phyloP scores from a whole-genome alignment of 35 echinoderm and acorn worm genomes.

The Strongylocentrotus purpuratus region DNA sequence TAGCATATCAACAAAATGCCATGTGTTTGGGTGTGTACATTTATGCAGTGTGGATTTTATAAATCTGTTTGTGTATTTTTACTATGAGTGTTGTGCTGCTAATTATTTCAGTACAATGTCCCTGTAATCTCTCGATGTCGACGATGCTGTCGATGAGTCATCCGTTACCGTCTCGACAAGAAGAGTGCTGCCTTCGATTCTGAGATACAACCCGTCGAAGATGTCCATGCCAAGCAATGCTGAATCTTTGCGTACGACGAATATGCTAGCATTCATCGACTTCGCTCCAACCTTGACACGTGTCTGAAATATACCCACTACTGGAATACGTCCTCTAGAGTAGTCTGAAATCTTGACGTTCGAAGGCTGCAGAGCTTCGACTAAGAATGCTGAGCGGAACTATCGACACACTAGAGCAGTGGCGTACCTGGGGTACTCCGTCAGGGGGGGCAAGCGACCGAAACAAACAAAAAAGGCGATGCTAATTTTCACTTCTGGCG shows the following conservation, averaged over 20 bases:
- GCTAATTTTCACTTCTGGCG: too few species aligned
- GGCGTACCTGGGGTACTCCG: too few species aligned
- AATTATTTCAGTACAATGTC: background rate
- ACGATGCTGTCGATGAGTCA: background rate
- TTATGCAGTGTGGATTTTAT: too few species aligned
- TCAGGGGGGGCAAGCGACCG: too few species aligned
- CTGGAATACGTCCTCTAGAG: constrained; percentile 36
- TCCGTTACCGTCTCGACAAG: background rate
- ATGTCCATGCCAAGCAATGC: constrained; percentile 63
- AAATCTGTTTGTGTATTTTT: too few species aligned
- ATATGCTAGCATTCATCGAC: background rate
- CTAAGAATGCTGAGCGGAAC: constrained; percentile 43
- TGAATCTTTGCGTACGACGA: constrained; percentile 46
- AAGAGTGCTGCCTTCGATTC: background rate
- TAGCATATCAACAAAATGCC: too few species aligned
- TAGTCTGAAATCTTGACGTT: constrained; percentile 46
- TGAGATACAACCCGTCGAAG: too few species aligned
- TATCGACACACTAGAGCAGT: constrained; percentile 57
- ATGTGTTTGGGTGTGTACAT: too few species aligned
- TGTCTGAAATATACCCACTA: constrained; percentile 58
- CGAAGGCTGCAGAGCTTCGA: constrained; percentile 14
- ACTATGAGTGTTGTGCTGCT: too few species aligned
- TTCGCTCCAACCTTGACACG: constrained; percentile 32
- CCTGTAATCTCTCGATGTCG: background rate
- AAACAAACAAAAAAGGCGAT: too few species aligned